These are phyloP conservation scores for Hipparchia sbordonii DNA, from an alignment of 2,888 invertebrate genomes.

Conservation along the genomic window DNA sequence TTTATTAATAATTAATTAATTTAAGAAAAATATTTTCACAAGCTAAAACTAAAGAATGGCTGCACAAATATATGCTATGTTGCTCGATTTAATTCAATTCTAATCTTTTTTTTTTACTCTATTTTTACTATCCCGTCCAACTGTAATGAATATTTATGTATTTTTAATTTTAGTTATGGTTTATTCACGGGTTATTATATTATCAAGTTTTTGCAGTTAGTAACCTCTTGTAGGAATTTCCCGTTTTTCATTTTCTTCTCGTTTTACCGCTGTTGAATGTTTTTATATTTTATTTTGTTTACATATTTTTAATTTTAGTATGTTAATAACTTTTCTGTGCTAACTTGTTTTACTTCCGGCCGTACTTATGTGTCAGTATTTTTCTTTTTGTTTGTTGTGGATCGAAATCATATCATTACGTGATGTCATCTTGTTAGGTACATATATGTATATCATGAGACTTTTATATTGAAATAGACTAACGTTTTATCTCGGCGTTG, in stretches of 20 bases:
- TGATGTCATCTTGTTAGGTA: slow-evolving; percentile 39
- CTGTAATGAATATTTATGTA: slow-evolving; percentile 17
- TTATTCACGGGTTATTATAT: neutral
- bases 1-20: neutral
- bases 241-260: slow-evolving; percentile 23
- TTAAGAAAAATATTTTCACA: slow-evolving; percentile 9
- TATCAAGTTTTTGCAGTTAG: slow-evolving; percentile 14
- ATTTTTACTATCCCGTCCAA: slow-evolving; percentile 22
- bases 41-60: slow-evolving; percentile 23
- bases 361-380: slow-evolving; percentile 63
- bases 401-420: slow-evolving; percentile 64
- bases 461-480: slow-evolving; percentile 7
- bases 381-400: slow-evolving; percentile 46
- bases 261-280: slow-evolving; percentile 43
- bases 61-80: slow-evolving; percentile 10
- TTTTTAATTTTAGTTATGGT: slow-evolving; percentile 15
- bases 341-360: slow-evolving; percentile 42
- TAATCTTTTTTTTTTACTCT: slow-evolving; percentile 5
- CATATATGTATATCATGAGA: slow-evolving; percentile 34
- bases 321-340: slow-evolving; percentile 45
- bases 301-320: slow-evolving; percentile 43
- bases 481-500: neutral
- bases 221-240: slow-evolving; percentile 16
- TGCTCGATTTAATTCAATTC: slow-evolving; percentile 16
- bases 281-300: slow-evolving; percentile 43